Percentiles rank a stretch among this genome's conserved stretches.
Conservation (phyloP, 2,888 invertebrate genomes). For the Lordiphosa fenestrarum region DNA sequence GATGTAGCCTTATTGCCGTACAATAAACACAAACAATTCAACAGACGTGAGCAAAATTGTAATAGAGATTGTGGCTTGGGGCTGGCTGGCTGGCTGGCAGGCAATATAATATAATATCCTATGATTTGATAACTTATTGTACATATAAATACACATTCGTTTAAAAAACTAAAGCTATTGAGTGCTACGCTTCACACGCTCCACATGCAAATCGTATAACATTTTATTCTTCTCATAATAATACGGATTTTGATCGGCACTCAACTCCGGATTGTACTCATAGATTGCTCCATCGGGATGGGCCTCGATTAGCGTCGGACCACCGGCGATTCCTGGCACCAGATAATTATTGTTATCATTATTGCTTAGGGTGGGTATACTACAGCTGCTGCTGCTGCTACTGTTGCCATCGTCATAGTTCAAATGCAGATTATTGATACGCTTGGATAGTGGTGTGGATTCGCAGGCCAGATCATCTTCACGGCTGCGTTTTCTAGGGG, state of each 20-base stretch:
- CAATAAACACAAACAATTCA: too few species aligned
- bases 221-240: slow-evolving; percentile 93
- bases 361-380: slow-evolving; percentile 46
- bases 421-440: slow-evolving; percentile 93
- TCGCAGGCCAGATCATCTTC: slow-evolving; percentile 88
- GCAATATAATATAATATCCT: too few species aligned
- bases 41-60: too few species aligned
- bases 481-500: slow-evolving; percentile 86
- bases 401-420: slow-evolving; percentile 77
- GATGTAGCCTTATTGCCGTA: not conserved
- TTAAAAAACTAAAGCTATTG: slow-evolving; percentile 43
- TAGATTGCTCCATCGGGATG: slow-evolving; percentile 22
- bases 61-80: too few species aligned
- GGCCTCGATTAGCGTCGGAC: not conserved
- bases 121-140: not conserved
- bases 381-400: slow-evolving; percentile 60
- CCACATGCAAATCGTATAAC: slow-evolving; percentile 91
- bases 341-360: slow-evolving; percentile 49
- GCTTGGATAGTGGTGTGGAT: slow-evolving; percentile 91
- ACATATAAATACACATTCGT: too few species aligned
- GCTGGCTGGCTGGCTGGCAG: too few species aligned
- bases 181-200: slow-evolving; percentile 85
- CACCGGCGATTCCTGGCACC: slow-evolving; percentile 20
- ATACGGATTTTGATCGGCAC: slow-evolving; percentile 89
- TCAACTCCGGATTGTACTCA: slow-evolving; percentile 88